Evolutionary conservation across 2,113 vertebrate genomes (phyloP).

Genomic region (Tretioscincus oriximinensis): DNA sequence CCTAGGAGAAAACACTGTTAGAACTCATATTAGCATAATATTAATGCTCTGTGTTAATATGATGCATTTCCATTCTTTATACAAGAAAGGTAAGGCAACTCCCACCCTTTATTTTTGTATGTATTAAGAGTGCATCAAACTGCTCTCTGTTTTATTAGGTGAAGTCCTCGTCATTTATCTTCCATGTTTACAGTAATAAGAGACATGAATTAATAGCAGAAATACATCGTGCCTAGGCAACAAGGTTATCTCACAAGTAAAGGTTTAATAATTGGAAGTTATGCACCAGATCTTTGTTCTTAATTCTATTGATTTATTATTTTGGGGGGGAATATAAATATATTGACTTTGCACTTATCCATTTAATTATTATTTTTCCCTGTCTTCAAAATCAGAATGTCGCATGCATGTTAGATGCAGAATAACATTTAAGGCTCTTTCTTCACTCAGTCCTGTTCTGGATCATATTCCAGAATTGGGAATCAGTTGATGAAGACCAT

Average conservation of each 20-base stretch:
- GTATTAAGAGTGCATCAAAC: constrained; percentile 19
- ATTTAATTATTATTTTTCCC: not conserved
- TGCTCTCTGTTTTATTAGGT: constrained; percentile 28
- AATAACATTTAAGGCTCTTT: not conserved
- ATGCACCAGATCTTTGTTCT: not conserved
- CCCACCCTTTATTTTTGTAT: not conserved
- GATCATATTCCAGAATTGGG: not conserved
- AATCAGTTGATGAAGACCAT: too few species aligned
- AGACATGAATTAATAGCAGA: constrained; percentile 38
- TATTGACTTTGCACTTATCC: not conserved
- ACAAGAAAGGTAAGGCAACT: constrained; percentile 31
- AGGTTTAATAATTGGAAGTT: constrained; percentile 9
- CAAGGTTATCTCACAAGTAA: constrained; percentile 16
- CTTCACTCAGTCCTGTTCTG: not conserved
- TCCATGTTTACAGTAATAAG: not conserved
- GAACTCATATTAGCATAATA: constrained; percentile 29
- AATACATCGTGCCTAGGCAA: not conserved
- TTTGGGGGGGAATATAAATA: not conserved
- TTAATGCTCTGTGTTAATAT: not conserved
- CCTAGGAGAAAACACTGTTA: not conserved
- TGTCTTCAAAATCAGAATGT: accelerated
- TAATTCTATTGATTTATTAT: constrained; percentile 2
- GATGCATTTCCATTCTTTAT: constrained; percentile 22
- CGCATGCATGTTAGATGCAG: not conserved
- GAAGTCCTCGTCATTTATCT: constrained; percentile 29